phyloP scores from a whole-genome alignment of 2,797 vertebrate genomes.

The Pristis pectinata region DNA sequence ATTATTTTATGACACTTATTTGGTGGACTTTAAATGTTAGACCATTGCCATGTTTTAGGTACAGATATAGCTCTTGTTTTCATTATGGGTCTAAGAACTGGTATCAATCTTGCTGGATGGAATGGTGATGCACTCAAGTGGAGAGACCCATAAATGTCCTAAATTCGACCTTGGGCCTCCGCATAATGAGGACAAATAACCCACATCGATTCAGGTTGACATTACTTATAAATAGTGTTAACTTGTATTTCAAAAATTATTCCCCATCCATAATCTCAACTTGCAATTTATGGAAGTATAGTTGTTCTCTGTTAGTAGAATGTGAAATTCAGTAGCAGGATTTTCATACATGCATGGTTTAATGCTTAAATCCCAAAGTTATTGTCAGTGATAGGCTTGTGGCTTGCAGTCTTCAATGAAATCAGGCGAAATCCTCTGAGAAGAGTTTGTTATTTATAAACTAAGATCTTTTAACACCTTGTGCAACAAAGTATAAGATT shows the following conservation, averaged over 20 bases:
- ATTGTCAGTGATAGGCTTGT: too few species aligned
- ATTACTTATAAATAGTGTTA: conserved; percentile 23
- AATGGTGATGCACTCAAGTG: background rate
- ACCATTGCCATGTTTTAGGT: background rate
- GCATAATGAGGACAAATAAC: background rate
- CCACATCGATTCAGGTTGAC: too few species aligned
- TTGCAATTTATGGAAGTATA: too few species aligned
- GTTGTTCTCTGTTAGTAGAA: too few species aligned
- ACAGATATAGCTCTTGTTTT: background rate
- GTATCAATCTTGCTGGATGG: background rate
- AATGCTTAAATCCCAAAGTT: too few species aligned
- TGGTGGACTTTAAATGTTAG: background rate
- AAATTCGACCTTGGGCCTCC: background rate
- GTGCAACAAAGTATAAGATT: background rate
- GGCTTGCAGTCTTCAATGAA: too few species aligned
- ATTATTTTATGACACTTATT: background rate
- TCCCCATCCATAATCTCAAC: conserved; percentile 47
- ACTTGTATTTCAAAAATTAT: conserved; percentile 42
- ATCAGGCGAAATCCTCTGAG: too few species aligned
- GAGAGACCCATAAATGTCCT: background rate
- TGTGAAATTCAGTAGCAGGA: too few species aligned
- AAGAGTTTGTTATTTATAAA: too few species aligned
- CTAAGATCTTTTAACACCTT: background rate
- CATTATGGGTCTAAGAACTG: background rate
- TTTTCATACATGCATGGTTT: too few species aligned